Base-by-base conservation (phyloP, 2,113 vertebrate species). In the Sciurus niger region DNA sequence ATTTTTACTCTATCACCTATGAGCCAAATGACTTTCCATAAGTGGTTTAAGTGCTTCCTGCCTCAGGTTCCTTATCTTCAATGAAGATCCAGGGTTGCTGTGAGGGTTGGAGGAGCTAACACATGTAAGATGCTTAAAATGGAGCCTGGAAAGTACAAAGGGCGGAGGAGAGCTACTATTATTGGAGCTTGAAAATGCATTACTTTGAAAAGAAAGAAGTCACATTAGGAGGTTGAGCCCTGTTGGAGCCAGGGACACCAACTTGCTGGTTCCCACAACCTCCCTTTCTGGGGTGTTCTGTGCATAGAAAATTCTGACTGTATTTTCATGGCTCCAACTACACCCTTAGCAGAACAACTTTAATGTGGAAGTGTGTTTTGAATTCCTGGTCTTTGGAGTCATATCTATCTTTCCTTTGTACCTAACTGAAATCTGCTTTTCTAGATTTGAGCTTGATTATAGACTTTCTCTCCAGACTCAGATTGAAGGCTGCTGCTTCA, bases 351-450 rank as follows among this genome's bases (percentile, higher is more conserved):
- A 79, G 79, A 73, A 22, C 34, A 60, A 73, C 46, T 84, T 78
- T 32, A 88, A 78, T 7, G 8, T 48, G 28, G 40, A 17, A 78
- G 34, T 86, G 48, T 90, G 60, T 79, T 70, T 24, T 40, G 80
- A 92, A 72, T 58, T 60, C 17, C 48, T 43, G 25, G 13, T 4
- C 37, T 90, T 82, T 74, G 58, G 32, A 74, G n/a, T 79, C 68
- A 18, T 2, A 7, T 67, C 83, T 78, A 1, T 48, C 74, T 92
- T 86, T 78, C 79, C 48, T 88, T 25, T 89, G 46, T 17, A 18
- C 43, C 24, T 74, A 17, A 20, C 65, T 93, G 84, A 86, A 96
- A 73, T 83, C 63, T 87, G 90, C 43, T 84, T 86, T 73, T 30
- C 73, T 32, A 48, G 74, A 34, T 87, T 86, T 86, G 28, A 17